phyloP scores from a whole-genome alignment of 2,888 invertebrate species.

The Cephus pygmeus region DNA sequence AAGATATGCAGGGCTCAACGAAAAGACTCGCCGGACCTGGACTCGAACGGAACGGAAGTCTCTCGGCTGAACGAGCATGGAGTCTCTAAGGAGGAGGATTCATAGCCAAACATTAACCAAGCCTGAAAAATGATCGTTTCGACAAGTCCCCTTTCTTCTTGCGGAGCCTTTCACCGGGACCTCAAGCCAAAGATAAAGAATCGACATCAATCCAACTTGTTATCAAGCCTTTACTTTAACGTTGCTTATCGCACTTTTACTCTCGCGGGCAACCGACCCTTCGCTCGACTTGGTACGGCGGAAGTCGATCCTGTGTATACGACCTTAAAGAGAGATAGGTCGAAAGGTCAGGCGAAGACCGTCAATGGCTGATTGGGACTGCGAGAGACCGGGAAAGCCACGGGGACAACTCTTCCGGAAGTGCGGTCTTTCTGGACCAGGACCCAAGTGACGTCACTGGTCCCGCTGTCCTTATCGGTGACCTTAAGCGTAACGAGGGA shows the following conservation, averaged over 20 bases:
- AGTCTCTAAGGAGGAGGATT: too few species aligned
- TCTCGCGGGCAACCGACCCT: not conserved
- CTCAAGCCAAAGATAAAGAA: constrained; percentile 18
- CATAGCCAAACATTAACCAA: too few species aligned
- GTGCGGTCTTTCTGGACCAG: too few species aligned
- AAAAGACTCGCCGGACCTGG: not conserved
- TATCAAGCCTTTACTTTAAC: constrained; percentile 21
- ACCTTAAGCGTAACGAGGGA: constrained; percentile 15
- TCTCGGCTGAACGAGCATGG: too few species aligned
- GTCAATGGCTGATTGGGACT: too few species aligned
- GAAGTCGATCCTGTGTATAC: too few species aligned
- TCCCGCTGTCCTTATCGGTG: constrained; percentile 11
- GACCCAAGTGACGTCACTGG: not conserved
- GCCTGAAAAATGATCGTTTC: constrained; percentile 21
- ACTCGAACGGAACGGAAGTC: too few species aligned
- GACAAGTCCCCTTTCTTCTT: constrained; percentile 16
- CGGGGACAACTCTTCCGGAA: too few species aligned
- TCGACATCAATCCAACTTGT: constrained; percentile 23
- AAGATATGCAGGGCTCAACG: not conserved
- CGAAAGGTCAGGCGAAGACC: too few species aligned
- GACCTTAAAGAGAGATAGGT: too few species aligned
- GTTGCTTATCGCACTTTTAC: constrained; percentile 17
- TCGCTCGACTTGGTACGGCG: too few species aligned
- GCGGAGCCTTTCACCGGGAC: constrained; percentile 7
- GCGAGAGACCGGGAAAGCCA: too few species aligned